Evolutionary conservation across 2,888 invertebrate species (phyloP), one percentile per base, ranked within the genome.

Genomic region (Desoria tigrina): DNA sequence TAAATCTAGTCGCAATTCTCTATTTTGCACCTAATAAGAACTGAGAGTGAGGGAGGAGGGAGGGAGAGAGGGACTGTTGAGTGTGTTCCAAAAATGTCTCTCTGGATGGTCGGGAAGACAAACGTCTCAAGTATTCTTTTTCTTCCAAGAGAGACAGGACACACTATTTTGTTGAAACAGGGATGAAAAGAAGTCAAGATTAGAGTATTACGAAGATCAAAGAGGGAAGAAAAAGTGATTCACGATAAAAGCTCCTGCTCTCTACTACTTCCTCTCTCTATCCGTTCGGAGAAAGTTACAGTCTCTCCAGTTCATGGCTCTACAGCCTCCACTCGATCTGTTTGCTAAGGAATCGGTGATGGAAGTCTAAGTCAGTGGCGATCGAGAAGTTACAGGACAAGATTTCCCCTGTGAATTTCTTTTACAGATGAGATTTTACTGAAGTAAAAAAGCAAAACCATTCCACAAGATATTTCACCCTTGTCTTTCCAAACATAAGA

Each of bases 311-410:
- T n/a, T n/a, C n/a, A n/a, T n/a, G n/a, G n/a, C 11, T 6, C 45
- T 45, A 9, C 16, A n/a, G 45, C 45, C 16, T 45, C n/a, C 51
- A 21, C 54, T 54, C 9, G 4, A 16, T 45, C 45, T 16, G 9
- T 16, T 18, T 45, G 45, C 4, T 11, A 21, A 51, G 26, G 26
- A 51, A 24, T 51, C 26, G 23, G 51, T 60, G 53, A 60, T 64
- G 65, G 61, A 45, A 57, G 57, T 42, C 42, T 24, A 55, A 68
- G 61, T 58, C 55, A 61, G 57, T 66, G 63, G 71, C 71, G 67
- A 71, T 71, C 68, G 71, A 68, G 68, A 68, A 71, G 71, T 68
- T 71, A 68, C 67, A 71, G 68, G 68, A 65, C 64, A 61, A 71
- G 68, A 71, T 71, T 71, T 71, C 71, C 71, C 71, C 58, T 58